Percentiles rank a stretch among this genome's conserved stretches.
Evolutionary conservation across 2,888 invertebrate genomes (phyloP).

Genomic region (Machimus atricapillus): DNA sequence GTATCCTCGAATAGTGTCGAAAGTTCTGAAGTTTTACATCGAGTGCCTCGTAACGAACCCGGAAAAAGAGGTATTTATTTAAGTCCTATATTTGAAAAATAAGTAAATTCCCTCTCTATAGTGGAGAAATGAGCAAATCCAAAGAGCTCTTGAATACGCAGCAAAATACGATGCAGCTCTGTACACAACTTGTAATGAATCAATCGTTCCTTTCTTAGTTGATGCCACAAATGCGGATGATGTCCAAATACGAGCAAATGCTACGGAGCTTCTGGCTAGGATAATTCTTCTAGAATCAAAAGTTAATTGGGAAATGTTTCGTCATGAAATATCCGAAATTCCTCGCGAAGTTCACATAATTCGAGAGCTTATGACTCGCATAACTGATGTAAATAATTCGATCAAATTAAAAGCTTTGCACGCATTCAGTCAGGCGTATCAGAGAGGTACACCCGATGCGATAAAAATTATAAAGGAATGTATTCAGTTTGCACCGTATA

Average conservation of each 20-base stretch:
- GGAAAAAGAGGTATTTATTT: constrained; percentile 50
- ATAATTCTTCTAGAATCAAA: constrained; percentile 56
- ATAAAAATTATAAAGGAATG: constrained; percentile 56
- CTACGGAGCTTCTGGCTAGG: constrained; percentile 56
- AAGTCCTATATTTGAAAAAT: background rate
- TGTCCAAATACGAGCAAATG: constrained; percentile 55
- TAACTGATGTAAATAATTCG: constrained; percentile 56
- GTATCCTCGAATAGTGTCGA: constrained; percentile 55
- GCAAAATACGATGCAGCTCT: constrained; percentile 61
- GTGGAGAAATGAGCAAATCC: constrained; percentile 57
- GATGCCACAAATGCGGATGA: constrained; percentile 57
- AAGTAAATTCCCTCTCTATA: constrained; percentile 42
- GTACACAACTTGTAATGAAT: constrained; percentile 59
- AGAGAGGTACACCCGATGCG: constrained; percentile 56
- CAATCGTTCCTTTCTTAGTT: constrained; percentile 55
- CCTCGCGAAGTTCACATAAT: constrained; percentile 58
- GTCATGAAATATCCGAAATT: constrained; percentile 57
- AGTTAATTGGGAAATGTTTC: constrained; percentile 60
- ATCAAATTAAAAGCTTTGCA: constrained; percentile 58
- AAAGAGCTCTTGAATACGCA: constrained; percentile 58
- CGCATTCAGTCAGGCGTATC: constrained; percentile 53
- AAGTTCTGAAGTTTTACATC: constrained; percentile 56
- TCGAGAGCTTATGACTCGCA: constrained; percentile 54
- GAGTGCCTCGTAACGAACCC: constrained; percentile 57
- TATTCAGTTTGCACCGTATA: constrained; percentile 53